Conservation (phyloP, 2,797 vertebrate genomes). For the Typhlichthys subterraneus region DNA sequence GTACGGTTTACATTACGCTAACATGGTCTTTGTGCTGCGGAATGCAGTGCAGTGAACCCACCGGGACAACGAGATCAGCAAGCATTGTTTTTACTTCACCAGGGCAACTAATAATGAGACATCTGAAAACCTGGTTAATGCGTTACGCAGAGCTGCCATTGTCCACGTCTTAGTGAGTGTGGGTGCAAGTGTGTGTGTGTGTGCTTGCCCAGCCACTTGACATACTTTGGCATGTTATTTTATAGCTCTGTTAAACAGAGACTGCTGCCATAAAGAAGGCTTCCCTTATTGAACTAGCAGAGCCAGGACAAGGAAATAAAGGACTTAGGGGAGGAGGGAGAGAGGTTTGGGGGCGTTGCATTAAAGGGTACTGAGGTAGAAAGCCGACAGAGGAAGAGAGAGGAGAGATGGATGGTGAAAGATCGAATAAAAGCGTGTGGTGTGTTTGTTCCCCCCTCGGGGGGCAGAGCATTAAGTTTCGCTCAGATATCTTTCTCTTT, state of each 20-base stretch:
- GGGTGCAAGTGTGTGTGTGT: too few species aligned
- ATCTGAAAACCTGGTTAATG: not conserved
- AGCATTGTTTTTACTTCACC: constrained; percentile 22
- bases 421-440: constrained; percentile 45
- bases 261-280: not conserved
- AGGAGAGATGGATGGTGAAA: constrained; percentile 9
- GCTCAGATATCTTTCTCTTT: constrained; percentile 30
- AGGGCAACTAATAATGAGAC: not conserved
- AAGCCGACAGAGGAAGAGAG: not conserved
- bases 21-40: constrained; percentile 4
- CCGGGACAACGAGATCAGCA: constrained; percentile 1
- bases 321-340: not conserved
- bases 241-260: not conserved
- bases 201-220: not conserved
- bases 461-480: constrained; percentile 51
- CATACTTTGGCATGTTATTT: not conserved
- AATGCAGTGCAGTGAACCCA: not conserved
- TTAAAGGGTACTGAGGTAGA: not conserved
- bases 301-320: not conserved
- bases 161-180: too few species aligned
- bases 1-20: constrained; percentile 12
- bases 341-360: not conserved
- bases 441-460: constrained; percentile 31
- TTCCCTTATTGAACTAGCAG: not conserved
- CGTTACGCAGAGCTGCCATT: not conserved